A percentile compares a stretch with the other conserved stretches of the same genome.
These are phyloP conservation scores for Synergus laeviventris DNA, from an alignment of 2,888 invertebrate species.

Conservation along the genomic window DNA sequence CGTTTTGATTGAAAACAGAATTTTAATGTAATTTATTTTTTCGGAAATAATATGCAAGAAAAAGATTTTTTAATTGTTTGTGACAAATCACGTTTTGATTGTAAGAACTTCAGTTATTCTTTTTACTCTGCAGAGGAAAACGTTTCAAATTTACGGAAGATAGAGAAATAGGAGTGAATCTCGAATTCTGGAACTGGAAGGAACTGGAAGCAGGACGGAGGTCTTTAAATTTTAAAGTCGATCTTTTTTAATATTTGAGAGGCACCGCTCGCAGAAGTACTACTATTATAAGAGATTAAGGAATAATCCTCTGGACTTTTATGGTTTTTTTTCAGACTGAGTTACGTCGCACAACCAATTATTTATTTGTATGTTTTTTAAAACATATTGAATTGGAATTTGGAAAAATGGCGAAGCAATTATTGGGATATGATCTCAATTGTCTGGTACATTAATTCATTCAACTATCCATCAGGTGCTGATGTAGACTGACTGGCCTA, in stretches of 20 bases:
- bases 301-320: background rate
- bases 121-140: background rate
- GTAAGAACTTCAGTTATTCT: too few relatives aligned
- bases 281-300: background rate
- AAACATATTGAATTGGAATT: too few relatives aligned
- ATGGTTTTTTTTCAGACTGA: too few relatives aligned
- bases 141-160: background rate
- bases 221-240: background rate
- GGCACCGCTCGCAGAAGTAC: too few relatives aligned
- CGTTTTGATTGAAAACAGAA: too few relatives aligned
- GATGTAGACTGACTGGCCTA: conserved; percentile 15
- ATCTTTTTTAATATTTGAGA: conserved; percentile 7
- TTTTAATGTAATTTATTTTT: too few relatives aligned
- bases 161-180: background rate
- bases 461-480: conserved; percentile 26
- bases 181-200: background rate
- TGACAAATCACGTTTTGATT: too few relatives aligned
- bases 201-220: background rate
- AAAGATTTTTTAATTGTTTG: too few relatives aligned
- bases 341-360: too few relatives aligned
- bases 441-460: conserved; percentile 17
- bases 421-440: background rate
- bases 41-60: too few relatives aligned
- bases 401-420: too few relatives aligned
- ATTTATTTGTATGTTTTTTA: too few relatives aligned